These are phyloP conservation scores for Anagrus nilaparvatae DNA, from an alignment of 1,140 invertebrate genomes.

Conservation along the genomic window DNA sequence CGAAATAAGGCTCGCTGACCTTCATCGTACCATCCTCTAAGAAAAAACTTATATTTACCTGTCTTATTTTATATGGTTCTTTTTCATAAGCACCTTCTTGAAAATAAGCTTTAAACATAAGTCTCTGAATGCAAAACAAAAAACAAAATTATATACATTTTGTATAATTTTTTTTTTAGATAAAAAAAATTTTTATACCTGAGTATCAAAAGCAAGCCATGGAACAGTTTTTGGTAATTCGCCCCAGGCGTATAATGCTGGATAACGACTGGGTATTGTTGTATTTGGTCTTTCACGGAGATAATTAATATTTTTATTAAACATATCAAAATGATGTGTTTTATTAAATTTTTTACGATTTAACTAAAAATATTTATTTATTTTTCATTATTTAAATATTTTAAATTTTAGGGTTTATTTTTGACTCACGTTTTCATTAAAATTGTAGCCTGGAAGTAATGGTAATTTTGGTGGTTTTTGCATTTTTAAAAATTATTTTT, in stretches of 20 bases:
- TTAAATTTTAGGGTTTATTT: too few relatives aligned
- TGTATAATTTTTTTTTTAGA: background rate
- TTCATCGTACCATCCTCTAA: slow-evolving; percentile 89
- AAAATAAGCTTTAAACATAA: slow-evolving; percentile 77
- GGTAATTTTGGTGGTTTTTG: slow-evolving; percentile 33
- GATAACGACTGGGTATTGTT: slow-evolving; percentile 37
- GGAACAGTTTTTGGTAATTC: slow-evolving; percentile 60
- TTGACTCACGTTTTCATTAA: slow-evolving; percentile 41
- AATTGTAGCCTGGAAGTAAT: slow-evolving; percentile 42
- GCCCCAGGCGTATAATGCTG: slow-evolving; percentile 56
- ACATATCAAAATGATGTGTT: slow-evolving; percentile 41
- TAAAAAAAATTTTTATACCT: slow-evolving; percentile 43
- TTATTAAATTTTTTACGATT: slow-evolving; percentile 46
- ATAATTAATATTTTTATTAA: slow-evolving; percentile 43
- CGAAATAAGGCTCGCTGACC: slow-evolving; percentile 52
- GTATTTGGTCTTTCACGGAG: slow-evolving; percentile 39
- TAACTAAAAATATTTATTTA: slow-evolving; percentile 33
- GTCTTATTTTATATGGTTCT: slow-evolving; percentile 58
- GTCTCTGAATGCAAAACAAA: slow-evolving; percentile 49
- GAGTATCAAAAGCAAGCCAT: slow-evolving; percentile 80
- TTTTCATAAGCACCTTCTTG: slow-evolving; percentile 72
- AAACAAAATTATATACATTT: too few relatives aligned
- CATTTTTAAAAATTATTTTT: slow-evolving; percentile 18
- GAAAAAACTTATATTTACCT: slow-evolving; percentile 79
- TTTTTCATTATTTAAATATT: too few relatives aligned